These are phyloP conservation scores for Torymus auratus DNA, from an alignment of 2,888 invertebrate genomes.

Conservation along the genomic window DNA sequence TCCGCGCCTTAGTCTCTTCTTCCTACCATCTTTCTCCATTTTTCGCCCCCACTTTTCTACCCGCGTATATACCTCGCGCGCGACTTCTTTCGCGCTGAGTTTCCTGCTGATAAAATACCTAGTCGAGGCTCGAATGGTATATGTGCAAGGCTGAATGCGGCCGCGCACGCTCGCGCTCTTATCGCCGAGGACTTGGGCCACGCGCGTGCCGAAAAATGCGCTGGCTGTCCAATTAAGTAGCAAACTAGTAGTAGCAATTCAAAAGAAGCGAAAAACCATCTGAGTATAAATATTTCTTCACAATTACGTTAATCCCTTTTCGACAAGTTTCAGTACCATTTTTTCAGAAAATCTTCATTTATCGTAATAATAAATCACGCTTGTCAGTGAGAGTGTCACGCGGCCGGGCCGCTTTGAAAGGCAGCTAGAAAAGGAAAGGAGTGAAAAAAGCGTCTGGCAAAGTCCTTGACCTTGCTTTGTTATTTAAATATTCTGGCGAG, in stretches of 20 bases:
- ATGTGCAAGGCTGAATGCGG: constrained; percentile 10
- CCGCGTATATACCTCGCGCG: not conserved
- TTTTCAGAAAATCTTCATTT: no score
- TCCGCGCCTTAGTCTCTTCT: constrained; percentile 32
- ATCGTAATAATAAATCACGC: no score
- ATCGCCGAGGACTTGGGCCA: not conserved
- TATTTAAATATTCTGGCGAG: constrained; percentile 20
- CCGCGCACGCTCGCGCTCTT: constrained; percentile 15
- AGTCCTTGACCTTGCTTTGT: constrained; percentile 48
- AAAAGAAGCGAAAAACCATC: no score
- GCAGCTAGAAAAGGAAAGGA: not conserved
- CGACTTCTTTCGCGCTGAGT: constrained; percentile 36
- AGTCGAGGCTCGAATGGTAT: constrained; percentile 51
- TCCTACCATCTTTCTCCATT: constrained; percentile 34
- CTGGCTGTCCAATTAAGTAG: no score
- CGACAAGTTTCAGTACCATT: not conserved
- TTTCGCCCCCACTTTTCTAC: constrained; percentile 46
- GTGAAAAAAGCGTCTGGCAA: not conserved
- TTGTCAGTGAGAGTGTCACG: no score
- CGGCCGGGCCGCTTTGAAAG: no score
- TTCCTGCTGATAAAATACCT: constrained; percentile 45
- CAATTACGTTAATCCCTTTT: no score
- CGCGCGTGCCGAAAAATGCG: constrained; percentile 8
- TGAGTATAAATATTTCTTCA: no score
- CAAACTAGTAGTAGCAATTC: no score